Percentiles rank a stretch among this genome's conserved stretches.
Evolutionary conservation across 2,113 vertebrate species (phyloP).

Genomic region (Pterocles burchelli): DNA sequence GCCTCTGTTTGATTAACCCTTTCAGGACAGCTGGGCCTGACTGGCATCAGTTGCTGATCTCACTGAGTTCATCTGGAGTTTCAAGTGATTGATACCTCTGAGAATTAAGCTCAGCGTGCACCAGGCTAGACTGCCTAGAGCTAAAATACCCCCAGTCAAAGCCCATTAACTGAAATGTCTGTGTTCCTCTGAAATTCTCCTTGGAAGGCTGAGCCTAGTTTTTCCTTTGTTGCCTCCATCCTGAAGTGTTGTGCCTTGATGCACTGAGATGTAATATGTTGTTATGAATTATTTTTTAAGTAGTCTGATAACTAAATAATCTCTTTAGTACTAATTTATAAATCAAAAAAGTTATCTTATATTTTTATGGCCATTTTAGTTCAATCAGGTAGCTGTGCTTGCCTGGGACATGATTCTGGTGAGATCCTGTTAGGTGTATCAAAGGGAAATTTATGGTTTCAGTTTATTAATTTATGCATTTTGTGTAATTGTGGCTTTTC

Average conservation of each 20-base stretch:
- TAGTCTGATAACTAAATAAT: background rate
- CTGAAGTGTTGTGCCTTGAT: background rate
- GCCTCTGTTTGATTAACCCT: background rate
- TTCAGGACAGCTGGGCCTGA: background rate
- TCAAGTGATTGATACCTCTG: background rate
- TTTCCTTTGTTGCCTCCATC: background rate
- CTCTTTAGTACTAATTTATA: background rate
- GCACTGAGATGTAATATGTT: too few species aligned
- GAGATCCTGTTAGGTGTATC: background rate
- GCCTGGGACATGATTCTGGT: background rate
- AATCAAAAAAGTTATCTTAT: background rate
- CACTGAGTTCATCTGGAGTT: background rate
- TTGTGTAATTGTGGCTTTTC: background rate
- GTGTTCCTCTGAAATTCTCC: background rate
- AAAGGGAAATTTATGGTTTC: background rate
- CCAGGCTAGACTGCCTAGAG: background rate
- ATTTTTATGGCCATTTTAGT: background rate
- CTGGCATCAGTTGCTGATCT: background rate
- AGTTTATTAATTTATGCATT: background rate
- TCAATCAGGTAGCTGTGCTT: background rate
- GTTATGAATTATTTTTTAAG: background rate
- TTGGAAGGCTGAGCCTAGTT: background rate
- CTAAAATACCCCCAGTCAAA: constrained; percentile 13
- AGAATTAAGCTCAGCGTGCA: constrained; percentile 12
- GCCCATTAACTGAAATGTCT: background rate